Evolutionary conservation across 2,888 invertebrate species (phyloP), one percentile per base, ranked within the genome.

Genomic region (Philereme transversata): DNA sequence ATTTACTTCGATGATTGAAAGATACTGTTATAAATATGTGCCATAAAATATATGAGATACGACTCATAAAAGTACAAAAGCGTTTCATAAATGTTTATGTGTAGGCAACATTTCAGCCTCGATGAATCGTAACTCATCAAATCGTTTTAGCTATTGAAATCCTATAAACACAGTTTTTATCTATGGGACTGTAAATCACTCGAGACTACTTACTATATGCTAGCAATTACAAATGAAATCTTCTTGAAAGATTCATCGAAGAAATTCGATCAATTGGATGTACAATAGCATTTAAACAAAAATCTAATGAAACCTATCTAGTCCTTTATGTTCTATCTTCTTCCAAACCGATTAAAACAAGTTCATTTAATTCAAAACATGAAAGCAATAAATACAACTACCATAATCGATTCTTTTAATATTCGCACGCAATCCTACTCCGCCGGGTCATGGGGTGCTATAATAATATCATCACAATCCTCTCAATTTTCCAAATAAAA

Each of bases 1-100:
- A 83, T 82, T 79, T 79, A 77, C 76, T 79, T 74, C 76, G 81
- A 82, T 83, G 83, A 87, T 84, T 84, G 84, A 82, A 85, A 78
- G 78, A 82, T 82, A 77, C 75, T 77, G 79, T 81, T 86, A 84
- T 77, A 81, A 83, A 87, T 83, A 75, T 78, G 77, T 75, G 72
- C 64, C 72, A 74, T 77, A 75, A 81, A 79, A 77, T 78, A 75
- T 79, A 76, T 73, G 80, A 75, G 74, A 81, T 79, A 79, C 75
- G 78, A 76, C 73, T 70, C 77, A 76, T 81, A 77, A 83, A 77
- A 81, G 81, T 79, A 80, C 82, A 80, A 79, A 83, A 79, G 77
- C 77, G 81, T 78, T 79, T 79, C 72, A 78, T 77, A 79, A 75
- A 75, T 78, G 77, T 82, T 81, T 83, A 82, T 78, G 78, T 77